A percentile compares a stretch with the other conserved stretches of the same genome.
Conservation (phyloP, 1,140 invertebrate species). For the Odontomachus brunneus region DNA sequence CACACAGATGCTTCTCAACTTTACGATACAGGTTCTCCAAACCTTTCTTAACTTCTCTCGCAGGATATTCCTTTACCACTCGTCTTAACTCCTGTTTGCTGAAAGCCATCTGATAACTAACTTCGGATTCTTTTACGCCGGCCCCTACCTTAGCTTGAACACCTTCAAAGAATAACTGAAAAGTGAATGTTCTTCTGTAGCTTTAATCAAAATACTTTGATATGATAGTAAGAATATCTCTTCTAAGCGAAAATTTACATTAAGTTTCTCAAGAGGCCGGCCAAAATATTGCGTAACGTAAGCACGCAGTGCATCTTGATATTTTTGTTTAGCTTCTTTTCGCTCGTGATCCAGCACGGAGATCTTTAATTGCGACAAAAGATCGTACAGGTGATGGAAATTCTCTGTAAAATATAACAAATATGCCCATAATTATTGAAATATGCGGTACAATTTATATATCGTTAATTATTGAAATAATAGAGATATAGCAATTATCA, state of each 20-base stretch:
- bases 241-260: constrained; percentile 88
- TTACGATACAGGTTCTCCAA: constrained; percentile 98
- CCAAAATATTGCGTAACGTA: constrained; percentile 98
- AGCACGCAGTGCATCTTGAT: constrained; percentile 94
- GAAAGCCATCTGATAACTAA: constrained; percentile 98
- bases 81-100: constrained; percentile 98
- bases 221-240: constrained; percentile 35
- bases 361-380: constrained; percentile 96
- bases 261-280: constrained; percentile 97
- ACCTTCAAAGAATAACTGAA: constrained; percentile 97
- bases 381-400: constrained; percentile 96
- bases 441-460: background rate
- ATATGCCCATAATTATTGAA: background rate
- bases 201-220: background rate
- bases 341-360: constrained; percentile 93
- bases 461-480: too few species aligned
- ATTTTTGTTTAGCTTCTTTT: constrained; percentile 96
- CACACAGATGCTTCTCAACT: constrained; percentile 98
- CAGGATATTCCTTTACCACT: constrained; percentile 98
- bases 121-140: constrained; percentile 98
- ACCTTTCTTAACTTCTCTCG: constrained; percentile 97
- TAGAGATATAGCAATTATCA: too few species aligned
- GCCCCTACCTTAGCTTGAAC: constrained; percentile 95
- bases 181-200: constrained; percentile 53
- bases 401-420: constrained; percentile 90